Base-by-base conservation (phyloP, 2,888 invertebrate species). In the Linyphia triangularis region DNA sequence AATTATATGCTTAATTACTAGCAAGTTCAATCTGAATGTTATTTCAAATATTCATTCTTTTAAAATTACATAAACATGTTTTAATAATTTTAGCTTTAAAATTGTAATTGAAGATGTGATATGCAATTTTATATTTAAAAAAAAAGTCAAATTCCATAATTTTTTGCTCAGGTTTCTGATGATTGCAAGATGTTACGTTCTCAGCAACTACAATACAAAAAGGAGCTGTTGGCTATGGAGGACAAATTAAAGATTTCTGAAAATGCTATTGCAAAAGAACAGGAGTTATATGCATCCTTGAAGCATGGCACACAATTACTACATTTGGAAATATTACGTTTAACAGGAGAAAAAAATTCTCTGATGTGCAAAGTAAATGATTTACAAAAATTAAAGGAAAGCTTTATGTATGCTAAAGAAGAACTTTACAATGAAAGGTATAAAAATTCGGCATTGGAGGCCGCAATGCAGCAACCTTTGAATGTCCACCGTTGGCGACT, bases 401-500 rank as follows among this genome's bases (percentile, higher is more conserved):
- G 61, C 51, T 88, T 88, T 30, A 61, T 63, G 1, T 63, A 82
- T 51, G 82, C 82, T 2, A 81, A 88, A 75, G 43, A 88, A 37
- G 88, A 83, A 40, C 72, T 88, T n/a, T 59, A 73, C 7, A 77
- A 84, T 26, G 88, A 88, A 83, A 43, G 88, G 9, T 65, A 69
- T 22, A 88, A 84, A 37, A 81, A 81, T 57, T 70, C 72, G 43
- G 88, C 88, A 2, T 72, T 88, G 26, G 88, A 88, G 59, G 61
- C 19, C 30, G 78, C 65, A 16, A 88, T 88, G 72, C 88, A 88
- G 24, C 77, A 77, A 10, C 88, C 88, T 10, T 26, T 70, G 13
- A 88, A 88, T 37, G 61, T 88, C 30, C 88, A 88, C 19, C 37
- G 88, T 30, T 88, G 88, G 88, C 43, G 88, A 37, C 6, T 88